phyloP scores from a whole-genome alignment of 2,113 vertebrate genomes.

The Ciconia boyciana region DNA sequence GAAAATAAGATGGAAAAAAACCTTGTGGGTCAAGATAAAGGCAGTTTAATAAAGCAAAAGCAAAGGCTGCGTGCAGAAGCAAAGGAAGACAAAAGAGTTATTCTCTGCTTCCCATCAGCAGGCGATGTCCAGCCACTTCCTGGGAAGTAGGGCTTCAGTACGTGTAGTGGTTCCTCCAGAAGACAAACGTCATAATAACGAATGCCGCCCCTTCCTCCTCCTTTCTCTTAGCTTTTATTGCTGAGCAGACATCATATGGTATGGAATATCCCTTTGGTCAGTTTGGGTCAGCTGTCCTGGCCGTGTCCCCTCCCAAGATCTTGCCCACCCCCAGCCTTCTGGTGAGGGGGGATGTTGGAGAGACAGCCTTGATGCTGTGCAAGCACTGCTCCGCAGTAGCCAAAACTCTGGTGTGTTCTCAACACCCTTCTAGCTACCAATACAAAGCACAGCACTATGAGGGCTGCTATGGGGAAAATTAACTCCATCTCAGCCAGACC shows the following conservation, averaged over 20 bases:
- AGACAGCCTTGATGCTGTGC: too few species aligned
- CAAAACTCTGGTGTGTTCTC: background rate
- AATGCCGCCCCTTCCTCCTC: background rate
- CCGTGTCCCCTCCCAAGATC: background rate
- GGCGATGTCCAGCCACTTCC: background rate
- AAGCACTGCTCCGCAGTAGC: background rate
- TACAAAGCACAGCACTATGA: background rate
- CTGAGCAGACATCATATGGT: background rate
- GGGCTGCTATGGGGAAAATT: background rate
- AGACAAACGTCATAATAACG: background rate
- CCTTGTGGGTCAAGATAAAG: background rate
- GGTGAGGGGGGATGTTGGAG: background rate
- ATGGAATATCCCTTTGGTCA: background rate
- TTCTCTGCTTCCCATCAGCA: background rate
- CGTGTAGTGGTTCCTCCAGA: too few species aligned
- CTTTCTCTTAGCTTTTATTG: background rate
- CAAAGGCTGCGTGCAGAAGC: background rate
- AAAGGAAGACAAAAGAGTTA: background rate
- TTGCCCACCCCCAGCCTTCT: background rate
- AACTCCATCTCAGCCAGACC: background rate
- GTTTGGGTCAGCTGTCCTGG: background rate
- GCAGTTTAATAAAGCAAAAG: background rate
- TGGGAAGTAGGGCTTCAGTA: background rate
- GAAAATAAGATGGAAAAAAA: background rate
- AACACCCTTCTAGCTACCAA: background rate